Evolutionary conservation across 2,888 invertebrate genomes (phyloP).

Genomic region (Pyrgus malvae): DNA sequence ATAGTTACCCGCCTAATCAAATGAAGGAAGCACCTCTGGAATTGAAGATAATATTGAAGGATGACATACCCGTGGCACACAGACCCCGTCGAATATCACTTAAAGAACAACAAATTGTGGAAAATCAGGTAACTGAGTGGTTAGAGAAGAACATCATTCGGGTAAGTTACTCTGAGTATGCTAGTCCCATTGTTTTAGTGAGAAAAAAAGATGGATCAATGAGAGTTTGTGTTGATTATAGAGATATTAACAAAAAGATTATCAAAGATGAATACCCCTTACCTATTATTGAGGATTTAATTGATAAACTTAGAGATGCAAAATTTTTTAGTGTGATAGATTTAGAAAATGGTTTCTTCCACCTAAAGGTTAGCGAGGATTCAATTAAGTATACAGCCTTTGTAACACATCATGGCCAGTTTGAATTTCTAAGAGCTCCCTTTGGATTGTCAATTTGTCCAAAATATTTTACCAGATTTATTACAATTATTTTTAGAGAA

Average conservation of each 20-base stretch:
- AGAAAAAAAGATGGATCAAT: not conserved
- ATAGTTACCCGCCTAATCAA: not conserved
- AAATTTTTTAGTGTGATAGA: not conserved
- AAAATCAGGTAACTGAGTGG: not conserved
- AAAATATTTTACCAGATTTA: not conserved
- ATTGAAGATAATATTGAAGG: not conserved
- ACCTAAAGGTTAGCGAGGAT: not conserved
- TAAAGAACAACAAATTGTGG: constrained; percentile 19
- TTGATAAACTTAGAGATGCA: not conserved
- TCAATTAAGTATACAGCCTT: not conserved
- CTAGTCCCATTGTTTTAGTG: not conserved
- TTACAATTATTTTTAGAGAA: not conserved
- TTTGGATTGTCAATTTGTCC: not conserved
- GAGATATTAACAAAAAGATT: not conserved
- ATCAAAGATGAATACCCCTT: not conserved
- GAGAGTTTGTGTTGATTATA: constrained; percentile 1
- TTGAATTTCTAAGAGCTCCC: not conserved
- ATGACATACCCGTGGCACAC: constrained; percentile 25
- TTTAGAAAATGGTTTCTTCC: constrained; percentile 1
- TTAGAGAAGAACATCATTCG: not conserved
- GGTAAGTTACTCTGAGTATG: constrained; percentile 1
- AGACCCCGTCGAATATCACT: constrained; percentile 30
- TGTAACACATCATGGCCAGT: not conserved
- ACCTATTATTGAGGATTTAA: not conserved
- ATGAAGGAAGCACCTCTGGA: not conserved